Evolutionary conservation across 2,797 vertebrate species (phyloP).

Genomic region (Malurus splendens): DNA sequence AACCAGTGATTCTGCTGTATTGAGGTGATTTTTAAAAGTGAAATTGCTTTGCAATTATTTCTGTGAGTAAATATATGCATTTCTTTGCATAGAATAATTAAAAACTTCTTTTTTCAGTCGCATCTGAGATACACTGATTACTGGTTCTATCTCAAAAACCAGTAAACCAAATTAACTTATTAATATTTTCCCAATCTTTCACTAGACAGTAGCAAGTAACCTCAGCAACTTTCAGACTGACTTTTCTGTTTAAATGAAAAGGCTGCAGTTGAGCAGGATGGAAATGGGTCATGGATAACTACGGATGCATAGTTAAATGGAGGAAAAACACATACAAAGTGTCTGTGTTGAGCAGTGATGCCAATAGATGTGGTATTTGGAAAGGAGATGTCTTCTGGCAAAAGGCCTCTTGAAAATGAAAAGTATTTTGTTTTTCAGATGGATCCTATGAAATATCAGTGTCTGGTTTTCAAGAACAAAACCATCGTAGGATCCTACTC

Average conservation of each 20-base stretch:
- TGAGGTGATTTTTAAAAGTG: background rate
- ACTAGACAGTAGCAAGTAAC: background rate
- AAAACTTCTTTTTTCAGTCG: background rate
- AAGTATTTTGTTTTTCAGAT: conserved; percentile 68
- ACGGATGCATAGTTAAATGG: background rate
- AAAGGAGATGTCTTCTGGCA: background rate
- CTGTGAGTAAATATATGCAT: background rate
- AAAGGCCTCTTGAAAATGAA: background rate
- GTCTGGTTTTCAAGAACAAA: conserved; percentile 93
- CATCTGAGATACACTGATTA: background rate
- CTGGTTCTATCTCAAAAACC: background rate
- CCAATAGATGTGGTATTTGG: background rate
- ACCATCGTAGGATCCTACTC: conserved; percentile 86
- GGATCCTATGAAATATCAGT: conserved; percentile 82
- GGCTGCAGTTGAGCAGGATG: background rate
- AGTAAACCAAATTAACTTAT: background rate
- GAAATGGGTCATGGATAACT: background rate
- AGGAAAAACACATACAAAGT: background rate
- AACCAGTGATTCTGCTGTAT: background rate
- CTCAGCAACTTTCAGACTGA: background rate
- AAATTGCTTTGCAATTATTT: background rate
- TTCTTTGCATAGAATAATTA: background rate
- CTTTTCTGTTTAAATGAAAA: background rate
- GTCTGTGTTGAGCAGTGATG: background rate
- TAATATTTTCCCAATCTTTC: background rate